Evolutionary conservation across 1,140 invertebrate genomes (phyloP), one percentile per base, ranked within the genome.

Genomic region (Teleogryllus occipitalis): DNA sequence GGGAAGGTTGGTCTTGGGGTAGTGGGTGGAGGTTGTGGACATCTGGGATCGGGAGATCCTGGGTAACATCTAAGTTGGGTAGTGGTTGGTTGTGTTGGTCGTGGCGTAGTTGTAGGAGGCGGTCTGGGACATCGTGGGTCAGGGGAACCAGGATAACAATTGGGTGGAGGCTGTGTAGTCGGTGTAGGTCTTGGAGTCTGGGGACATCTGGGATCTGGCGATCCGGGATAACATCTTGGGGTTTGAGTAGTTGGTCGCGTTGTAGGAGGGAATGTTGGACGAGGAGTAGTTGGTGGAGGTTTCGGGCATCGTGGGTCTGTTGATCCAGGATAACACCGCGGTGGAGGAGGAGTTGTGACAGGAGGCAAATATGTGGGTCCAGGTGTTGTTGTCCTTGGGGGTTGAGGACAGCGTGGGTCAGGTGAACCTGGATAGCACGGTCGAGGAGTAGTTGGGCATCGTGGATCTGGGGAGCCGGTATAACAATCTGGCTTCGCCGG

Each of bases 161-260:
- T 77, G 46, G 79, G 78, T 72, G 83, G 81, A 48, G 83, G 81
- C 47, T 78, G 82, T n/a, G 82, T 78, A 8, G 82, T 82, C 65
- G 47, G 82, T 7, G 73, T 8, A 47, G 81, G 18, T 77, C 47
- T 80, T 47, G 46, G 46, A 74, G 82, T 39, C 14, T 80, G 78
- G 27, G 84, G 84, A 81, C 87, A 88, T 78, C 82, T 80, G 12
- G 87, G 84, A 83, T 89, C 88, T 0, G 80, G 84, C 14, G 86
- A 87, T 27, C 88, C 88, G 7, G 87, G 87, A 79, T 83, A 86
- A 80, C 88, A 88, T 5, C 80, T 82, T 14, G 83, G 84, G 0
- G 49, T 15, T 18, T 14, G 10, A 10, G 75, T 79, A 8, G 54
- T 80, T 76, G 78, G 75, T 74, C 49, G 80, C 8, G 84, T 85